phyloP scores from a whole-genome alignment of 2,888 invertebrate species.

The Campoplex nolae region DNA sequence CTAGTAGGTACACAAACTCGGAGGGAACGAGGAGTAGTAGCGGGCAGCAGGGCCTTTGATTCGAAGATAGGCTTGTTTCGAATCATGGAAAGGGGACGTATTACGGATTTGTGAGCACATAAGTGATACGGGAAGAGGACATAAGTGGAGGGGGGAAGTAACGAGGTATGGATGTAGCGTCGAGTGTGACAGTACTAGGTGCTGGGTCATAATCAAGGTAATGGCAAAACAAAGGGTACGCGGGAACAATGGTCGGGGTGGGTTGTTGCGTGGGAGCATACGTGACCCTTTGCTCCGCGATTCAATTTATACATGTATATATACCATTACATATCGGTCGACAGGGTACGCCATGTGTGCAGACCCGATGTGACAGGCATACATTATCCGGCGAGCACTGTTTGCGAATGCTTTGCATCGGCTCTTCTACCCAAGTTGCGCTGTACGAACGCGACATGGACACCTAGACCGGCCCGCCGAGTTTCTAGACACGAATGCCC shows the following conservation, averaged over 20 bases:
- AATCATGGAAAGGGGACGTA: background rate
- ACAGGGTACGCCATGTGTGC: slow-evolving; percentile 57
- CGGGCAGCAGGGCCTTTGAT: background rate
- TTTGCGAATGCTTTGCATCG: slow-evolving; percentile 50
- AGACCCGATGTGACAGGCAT: slow-evolving; percentile 73
- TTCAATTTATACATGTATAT: slow-evolving; percentile 19
- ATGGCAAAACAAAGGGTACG: slow-evolving; percentile 75
- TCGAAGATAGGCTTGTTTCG: background rate
- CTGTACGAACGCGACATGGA: slow-evolving; percentile 40
- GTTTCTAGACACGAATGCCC: slow-evolving; percentile 51
- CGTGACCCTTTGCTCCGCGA: slow-evolving; percentile 13
- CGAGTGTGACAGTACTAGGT: slow-evolving; percentile 42
- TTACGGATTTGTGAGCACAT: background rate
- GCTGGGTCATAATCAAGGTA: slow-evolving; percentile 75
- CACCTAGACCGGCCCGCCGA: slow-evolving; percentile 29
- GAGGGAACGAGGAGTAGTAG: background rate
- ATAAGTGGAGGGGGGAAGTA: slow-evolving; percentile 40
- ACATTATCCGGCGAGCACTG: slow-evolving; percentile 68
- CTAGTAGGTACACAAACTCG: background rate
- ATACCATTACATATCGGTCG: slow-evolving; percentile 48
- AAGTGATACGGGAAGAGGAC: background rate
- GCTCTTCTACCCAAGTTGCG: slow-evolving; percentile 37
- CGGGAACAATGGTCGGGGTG: slow-evolving; percentile 35
- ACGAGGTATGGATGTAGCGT: slow-evolving; percentile 32
- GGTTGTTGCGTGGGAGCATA: slow-evolving; percentile 51